Percentiles rank a stretch among this genome's conserved stretches.
These are phyloP conservation scores for Cercopithecus diana DNA, from an alignment of 2,797 vertebrate genomes.

Conservation along the genomic window DNA sequence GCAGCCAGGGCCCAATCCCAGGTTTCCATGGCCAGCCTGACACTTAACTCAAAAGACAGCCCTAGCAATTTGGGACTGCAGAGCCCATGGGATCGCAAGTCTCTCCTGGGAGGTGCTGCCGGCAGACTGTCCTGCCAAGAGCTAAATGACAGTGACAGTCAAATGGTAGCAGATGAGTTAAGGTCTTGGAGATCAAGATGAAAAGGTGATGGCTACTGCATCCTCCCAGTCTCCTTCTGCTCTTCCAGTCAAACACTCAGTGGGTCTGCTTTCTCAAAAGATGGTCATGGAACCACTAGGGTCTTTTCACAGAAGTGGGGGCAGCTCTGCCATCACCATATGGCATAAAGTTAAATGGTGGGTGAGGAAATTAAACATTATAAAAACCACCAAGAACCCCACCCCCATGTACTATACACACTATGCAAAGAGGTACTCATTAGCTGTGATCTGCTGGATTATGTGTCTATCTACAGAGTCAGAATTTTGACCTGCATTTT, in stretches of 20 bases:
- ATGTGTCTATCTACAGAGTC: background rate
- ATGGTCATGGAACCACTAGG: accelerated
- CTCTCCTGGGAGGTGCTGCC: background rate
- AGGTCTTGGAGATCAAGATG: background rate
- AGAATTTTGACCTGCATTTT: background rate
- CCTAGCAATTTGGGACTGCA: background rate
- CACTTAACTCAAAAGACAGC: background rate
- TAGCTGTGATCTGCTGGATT: background rate
- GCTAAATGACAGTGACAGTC: background rate
- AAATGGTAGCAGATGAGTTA: background rate
- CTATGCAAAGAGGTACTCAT: background rate
- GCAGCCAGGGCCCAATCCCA: background rate
- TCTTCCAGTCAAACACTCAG: background rate
- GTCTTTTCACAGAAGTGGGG: background rate
- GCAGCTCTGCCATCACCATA: background rate
- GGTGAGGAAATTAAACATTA: background rate
- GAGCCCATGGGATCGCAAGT: accelerated
- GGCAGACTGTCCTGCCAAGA: background rate
- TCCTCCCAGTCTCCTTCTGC: background rate
- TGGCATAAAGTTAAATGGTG: background rate
- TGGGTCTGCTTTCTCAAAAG: background rate
- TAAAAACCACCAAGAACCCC: too few relatives aligned
- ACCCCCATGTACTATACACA: too few relatives aligned
- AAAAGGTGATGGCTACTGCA: background rate
- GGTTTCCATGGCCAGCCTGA: background rate